These are phyloP conservation scores for Glaucopsyche alexis DNA, from an alignment of 2,888 invertebrate genomes.

Conservation along the genomic window DNA sequence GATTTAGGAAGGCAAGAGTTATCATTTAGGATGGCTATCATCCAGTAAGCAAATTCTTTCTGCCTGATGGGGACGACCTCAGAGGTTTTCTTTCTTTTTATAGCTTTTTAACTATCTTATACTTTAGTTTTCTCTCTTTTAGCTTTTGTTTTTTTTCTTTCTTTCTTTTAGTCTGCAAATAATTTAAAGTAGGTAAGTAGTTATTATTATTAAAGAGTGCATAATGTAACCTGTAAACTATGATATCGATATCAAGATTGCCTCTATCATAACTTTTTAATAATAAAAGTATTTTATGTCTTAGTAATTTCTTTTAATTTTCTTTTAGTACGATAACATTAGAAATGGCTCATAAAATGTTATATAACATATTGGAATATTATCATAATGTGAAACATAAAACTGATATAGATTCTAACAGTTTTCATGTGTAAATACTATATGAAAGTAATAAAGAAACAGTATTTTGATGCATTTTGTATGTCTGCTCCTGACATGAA, in stretches of 20 bases:
- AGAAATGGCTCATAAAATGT: neutral
- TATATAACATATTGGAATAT: slow-evolving; percentile 11
- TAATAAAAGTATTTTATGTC: neutral
- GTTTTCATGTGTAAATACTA: neutral
- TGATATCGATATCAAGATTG: neutral
- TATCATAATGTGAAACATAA: neutral
- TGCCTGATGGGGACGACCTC: too few relatives aligned
- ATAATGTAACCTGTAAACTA: too few relatives aligned
- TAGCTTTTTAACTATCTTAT: too few relatives aligned
- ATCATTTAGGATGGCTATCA: too few relatives aligned
- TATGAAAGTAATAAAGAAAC: slow-evolving; percentile 17
- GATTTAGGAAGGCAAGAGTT: neutral
- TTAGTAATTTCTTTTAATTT: neutral
- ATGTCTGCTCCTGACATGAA: slow-evolving; percentile 24
- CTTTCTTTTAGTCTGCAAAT: too few relatives aligned
- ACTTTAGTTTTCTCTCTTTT: too few relatives aligned
- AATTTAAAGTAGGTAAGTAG: too few relatives aligned
- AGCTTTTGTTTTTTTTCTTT: too few relatives aligned
- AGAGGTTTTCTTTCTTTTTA: too few relatives aligned
- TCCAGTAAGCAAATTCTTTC: too few relatives aligned
- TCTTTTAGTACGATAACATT: neutral
- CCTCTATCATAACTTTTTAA: too few relatives aligned
- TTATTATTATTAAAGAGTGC: neutral
- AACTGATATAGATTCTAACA: slow-evolving; percentile 1
- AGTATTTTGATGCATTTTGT: slow-evolving; percentile 13